Conservation (phyloP, 2,113 vertebrate species). For the Strix aluco region DNA sequence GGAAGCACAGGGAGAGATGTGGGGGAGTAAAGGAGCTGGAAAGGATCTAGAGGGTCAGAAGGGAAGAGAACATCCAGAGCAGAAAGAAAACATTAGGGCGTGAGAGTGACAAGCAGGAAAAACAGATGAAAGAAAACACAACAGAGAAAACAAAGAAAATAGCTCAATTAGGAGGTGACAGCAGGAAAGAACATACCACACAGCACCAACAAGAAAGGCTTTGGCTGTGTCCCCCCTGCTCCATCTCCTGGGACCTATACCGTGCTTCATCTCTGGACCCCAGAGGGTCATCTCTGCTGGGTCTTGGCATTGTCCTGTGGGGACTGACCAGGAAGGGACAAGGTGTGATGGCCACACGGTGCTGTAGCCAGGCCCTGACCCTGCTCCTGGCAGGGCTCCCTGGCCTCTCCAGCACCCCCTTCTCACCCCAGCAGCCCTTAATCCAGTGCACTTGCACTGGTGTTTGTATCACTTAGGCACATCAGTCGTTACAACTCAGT, state of each 20-base stretch:
- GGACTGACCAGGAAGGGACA: not conserved
- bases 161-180: not conserved
- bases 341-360: rapidly evolving
- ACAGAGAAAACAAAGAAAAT: not conserved
- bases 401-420: not conserved
- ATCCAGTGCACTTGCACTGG: not conserved
- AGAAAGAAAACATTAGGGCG: not conserved
- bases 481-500: not conserved
- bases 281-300: not conserved
- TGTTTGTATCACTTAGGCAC: not conserved
- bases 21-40: not conserved
- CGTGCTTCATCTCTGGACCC: not conserved
- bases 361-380: not conserved
- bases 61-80: not conserved
- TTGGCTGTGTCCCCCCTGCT: not conserved
- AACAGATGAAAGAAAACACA: not conserved
- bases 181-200: not conserved
- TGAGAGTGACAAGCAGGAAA: not conserved
- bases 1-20: not conserved
- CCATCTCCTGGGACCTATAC: not conserved
- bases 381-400: not conserved
- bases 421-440: not conserved
- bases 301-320: not conserved
- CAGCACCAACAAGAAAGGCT: not conserved
- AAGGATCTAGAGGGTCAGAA: not conserved